Conservation (phyloP, 2,888 invertebrate species). For the Pteria penguin region DNA sequence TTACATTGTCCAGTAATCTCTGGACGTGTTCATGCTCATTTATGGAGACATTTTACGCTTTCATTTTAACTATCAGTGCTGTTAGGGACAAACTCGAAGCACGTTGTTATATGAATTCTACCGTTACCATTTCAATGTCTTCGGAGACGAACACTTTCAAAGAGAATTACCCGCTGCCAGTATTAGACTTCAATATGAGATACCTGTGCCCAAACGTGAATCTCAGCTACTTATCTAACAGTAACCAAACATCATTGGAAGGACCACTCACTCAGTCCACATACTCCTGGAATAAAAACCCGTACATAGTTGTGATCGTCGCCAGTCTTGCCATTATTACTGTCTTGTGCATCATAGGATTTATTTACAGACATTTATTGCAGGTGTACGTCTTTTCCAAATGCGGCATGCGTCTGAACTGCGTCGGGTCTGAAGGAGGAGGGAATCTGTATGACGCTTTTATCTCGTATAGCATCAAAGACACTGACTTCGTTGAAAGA, state of each 20-base stretch:
- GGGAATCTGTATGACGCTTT: constrained; percentile 88
- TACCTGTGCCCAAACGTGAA: constrained; percentile 25
- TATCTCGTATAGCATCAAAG: constrained; percentile 88
- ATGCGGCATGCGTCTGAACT: constrained; percentile 21
- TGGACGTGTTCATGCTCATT: constrained; percentile 54
- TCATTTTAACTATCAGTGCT: neutral
- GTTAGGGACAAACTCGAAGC: neutral
- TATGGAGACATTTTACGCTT: neutral
- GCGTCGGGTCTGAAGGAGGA: constrained; percentile 29
- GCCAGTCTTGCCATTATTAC: constrained; percentile 47
- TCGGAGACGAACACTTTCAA: neutral
- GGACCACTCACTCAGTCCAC: neutral
- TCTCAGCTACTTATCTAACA: constrained; percentile 22
- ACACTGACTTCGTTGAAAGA: constrained; percentile 92
- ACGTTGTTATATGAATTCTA: neutral
- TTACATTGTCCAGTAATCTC: constrained; percentile 51
- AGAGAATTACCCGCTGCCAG: no score
- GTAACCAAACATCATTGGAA: neutral
- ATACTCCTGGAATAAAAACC: constrained; percentile 24
- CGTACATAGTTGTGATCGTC: constrained; percentile 36
- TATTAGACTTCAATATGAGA: constrained; percentile 16
- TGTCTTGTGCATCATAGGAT: constrained; percentile 30
- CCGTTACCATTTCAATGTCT: neutral
- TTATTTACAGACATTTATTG: constrained; percentile 36
- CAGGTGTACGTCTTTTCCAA: constrained; percentile 36